Base-by-base conservation (phyloP, 2,797 vertebrate species). In the Pseudocheirus occidentalis region DNA sequence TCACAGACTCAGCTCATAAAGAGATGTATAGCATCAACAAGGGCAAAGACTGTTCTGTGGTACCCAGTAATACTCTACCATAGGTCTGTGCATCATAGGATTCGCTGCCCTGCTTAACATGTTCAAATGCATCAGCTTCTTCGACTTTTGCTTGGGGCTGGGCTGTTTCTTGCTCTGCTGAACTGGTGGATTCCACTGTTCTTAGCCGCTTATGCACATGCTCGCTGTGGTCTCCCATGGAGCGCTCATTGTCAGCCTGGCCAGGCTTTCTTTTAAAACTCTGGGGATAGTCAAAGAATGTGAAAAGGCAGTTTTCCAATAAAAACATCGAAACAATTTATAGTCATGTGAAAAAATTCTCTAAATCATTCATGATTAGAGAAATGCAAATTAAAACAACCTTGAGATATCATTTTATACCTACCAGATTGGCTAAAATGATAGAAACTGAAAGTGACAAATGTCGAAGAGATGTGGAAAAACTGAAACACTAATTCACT, bases 181-280 rank as follows among this genome's bases (percentile, higher is more conserved):
- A 97, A 3, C 96, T 98, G 95, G 98, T 99, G 0, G 96, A 93
- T 62, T 99, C 99, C 90, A 99, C 97, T 0, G 99, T 99, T 28
- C 98, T 99, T 96, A 99, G 95, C 0, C 99, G 99, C 97, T 99
- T 99, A 96, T 99, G 99, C n/a, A 99, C 92, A 0, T 16, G 99
- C 24, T 99, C 99, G 0, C 93, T 99, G 97, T 99, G 98, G 97
- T 99, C 99, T 0, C 99, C 99, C 6, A 99, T 97, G 0, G 99
- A 99, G 3, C 99, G 99, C 93, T 99, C 99, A 0, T 99, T 99
- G 98, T 99, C 99, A 0, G 99, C 99, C 55, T 98, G 99, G 0
- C 99, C 99, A 0, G 99, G 99, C 97, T 99, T 99, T 95, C 99
- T 99, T 98, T 99, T 99, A 97, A 99, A 99, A 98, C 99, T 99